Percentiles rank a stretch among this genome's conserved stretches.
phyloP scores from a whole-genome alignment of 2,797 vertebrate genomes.

The Sebastes miniatus region DNA sequence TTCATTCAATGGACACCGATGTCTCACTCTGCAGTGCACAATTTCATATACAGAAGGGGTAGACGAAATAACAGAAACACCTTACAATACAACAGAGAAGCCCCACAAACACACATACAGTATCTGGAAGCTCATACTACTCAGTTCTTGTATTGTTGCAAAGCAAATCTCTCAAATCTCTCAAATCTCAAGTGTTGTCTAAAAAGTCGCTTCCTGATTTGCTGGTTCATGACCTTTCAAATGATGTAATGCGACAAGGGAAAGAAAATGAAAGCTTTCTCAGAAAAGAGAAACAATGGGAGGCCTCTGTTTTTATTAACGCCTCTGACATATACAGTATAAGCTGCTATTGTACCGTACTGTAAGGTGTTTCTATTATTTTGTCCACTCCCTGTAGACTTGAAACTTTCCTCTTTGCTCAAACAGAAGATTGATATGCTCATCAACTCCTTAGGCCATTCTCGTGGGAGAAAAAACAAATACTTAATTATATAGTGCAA shows the following conservation, averaged over 20 bases:
- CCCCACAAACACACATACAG: neutral
- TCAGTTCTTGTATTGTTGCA: neutral
- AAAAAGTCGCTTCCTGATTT: neutral
- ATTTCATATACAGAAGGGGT: neutral
- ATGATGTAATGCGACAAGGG: no score
- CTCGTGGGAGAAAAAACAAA: no score
- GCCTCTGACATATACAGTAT: neutral
- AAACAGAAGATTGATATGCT: neutral
- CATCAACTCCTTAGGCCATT: neutral
- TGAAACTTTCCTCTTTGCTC: neutral
- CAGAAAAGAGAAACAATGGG: neutral
- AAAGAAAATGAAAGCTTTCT: neutral
- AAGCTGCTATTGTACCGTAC: neutral
- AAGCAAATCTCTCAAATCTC: neutral
- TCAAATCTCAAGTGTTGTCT: neutral
- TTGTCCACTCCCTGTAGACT: neutral
- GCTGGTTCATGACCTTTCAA: neutral
- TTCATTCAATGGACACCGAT: neutral
- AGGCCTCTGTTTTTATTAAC: neutral
- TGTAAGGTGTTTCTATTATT: slow-evolving; percentile 18
- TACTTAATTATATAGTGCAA: no score
- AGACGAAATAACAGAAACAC: slow-evolving; percentile 1
- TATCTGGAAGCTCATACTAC: neutral
- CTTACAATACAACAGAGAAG: neutral
- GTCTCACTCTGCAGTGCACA: neutral